These are phyloP conservation scores for Notarius lentiginosus DNA, from an alignment of 2,113 vertebrate genomes.

Conservation along the genomic window DNA sequence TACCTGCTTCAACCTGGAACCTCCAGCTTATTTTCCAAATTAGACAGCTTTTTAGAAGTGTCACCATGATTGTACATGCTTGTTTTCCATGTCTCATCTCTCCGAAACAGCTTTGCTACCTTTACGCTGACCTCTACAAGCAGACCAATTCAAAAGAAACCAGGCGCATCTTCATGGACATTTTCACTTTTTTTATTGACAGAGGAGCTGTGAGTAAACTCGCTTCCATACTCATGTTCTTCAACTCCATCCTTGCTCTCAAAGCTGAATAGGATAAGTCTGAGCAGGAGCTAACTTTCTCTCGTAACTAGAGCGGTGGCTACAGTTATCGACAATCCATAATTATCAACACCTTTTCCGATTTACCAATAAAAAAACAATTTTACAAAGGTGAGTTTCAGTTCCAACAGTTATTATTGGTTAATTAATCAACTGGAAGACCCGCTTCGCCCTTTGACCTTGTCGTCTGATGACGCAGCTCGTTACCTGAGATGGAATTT, in stretches of 20 bases:
- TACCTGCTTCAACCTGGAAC: too few relatives aligned
- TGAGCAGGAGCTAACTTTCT: neutral
- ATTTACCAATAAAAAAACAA: too few relatives aligned
- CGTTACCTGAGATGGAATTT: too few relatives aligned
- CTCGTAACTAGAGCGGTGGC: neutral
- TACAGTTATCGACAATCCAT: too few relatives aligned
- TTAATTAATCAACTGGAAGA: too few relatives aligned
- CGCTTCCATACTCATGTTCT: neutral
- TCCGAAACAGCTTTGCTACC: conserved; percentile 84
- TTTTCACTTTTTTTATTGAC: conserved; percentile 90
- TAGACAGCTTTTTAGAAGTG: neutral
- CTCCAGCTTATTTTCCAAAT: neutral
- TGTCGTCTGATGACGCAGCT: too few relatives aligned
- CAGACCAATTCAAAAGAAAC: conserved; percentile 94
- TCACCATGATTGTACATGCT: neutral
- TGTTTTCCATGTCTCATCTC: neutral
- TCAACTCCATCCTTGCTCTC: neutral
- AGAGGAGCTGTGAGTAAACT: conserved; percentile 79
- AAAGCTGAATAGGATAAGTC: neutral
- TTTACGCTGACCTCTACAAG: conserved; percentile 90
- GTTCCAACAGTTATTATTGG: too few relatives aligned
- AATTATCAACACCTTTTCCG: too few relatives aligned
- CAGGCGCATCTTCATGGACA: conserved; percentile 87
- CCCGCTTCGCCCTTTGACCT: too few relatives aligned
- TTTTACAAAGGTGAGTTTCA: too few relatives aligned